phyloP scores from a whole-genome alignment of 2,113 vertebrate genomes.

The Microcebus ravelobensis region DNA sequence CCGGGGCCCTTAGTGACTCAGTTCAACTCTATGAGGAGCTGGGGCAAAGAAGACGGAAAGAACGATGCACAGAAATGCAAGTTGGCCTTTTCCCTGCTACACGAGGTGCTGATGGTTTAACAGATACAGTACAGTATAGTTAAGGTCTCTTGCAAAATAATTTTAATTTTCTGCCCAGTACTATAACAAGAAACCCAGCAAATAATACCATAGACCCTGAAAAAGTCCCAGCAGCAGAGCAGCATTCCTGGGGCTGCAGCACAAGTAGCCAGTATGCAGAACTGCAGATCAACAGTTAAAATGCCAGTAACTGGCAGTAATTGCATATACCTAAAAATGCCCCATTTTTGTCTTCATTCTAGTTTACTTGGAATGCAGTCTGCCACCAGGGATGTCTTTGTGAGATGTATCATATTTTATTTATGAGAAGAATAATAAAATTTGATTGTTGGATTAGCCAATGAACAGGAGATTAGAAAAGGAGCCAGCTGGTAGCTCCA shows the following conservation, averaged over 20 bases:
- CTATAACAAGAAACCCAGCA: not conserved
- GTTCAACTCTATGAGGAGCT: not conserved
- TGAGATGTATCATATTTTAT: constrained; percentile 18
- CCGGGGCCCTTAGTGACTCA: not conserved
- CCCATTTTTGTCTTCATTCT: not conserved
- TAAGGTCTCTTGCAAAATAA: not conserved
- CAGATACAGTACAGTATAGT: not conserved
- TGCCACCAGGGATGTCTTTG: constrained; percentile 24
- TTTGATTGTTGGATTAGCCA: constrained; percentile 26
- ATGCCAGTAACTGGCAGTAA: not conserved
- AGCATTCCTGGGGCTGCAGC: not conserved
- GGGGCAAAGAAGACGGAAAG: not conserved
- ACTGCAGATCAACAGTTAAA: not conserved
- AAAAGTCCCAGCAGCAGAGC: not conserved
- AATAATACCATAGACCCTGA: not conserved
- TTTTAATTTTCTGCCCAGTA: not conserved
- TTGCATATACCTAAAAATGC: not conserved
- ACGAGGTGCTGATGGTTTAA: constrained; percentile 4
- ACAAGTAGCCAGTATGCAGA: not conserved
- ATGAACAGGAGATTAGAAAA: not conserved
- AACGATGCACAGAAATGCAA: not conserved
- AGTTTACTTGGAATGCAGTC: not conserved
- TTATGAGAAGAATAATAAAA: constrained; percentile 57
- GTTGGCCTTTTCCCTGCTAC: not conserved
- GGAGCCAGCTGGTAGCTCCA: constrained; percentile 39